Conservation (phyloP, 53 echinoderm and acorn worm genomes). For the Patiria pectinifera region DNA sequence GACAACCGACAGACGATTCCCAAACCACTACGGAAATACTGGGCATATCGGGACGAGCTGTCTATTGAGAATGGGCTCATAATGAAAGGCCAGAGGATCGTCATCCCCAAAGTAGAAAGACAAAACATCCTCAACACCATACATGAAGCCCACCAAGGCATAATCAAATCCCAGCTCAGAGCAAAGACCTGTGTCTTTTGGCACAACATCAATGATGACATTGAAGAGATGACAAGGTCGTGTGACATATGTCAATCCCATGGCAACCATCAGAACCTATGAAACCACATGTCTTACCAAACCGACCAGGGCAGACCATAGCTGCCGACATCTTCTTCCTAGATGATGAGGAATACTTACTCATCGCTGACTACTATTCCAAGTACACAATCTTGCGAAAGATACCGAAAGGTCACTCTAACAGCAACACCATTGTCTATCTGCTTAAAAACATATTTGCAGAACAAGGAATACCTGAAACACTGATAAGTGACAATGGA, state of each 20-base stretch:
- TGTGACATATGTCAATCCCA: conserved; percentile 61
- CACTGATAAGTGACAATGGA: conserved; percentile 63
- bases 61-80: conserved; percentile 62
- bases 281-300: conserved; percentile 64
- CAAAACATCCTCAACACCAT: conserved; percentile 46
- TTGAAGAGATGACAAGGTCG: conserved; percentile 42
- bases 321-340: conserved; percentile 66
- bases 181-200: conserved; percentile 65
- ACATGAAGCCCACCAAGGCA: conserved; percentile 73
- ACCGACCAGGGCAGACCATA: conserved; percentile 64
- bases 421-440: conserved; percentile 45
- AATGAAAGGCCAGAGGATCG: conserved; percentile 62
- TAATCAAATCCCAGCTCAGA: conserved; percentile 66
- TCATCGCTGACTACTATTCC: conserved; percentile 66
- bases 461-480: conserved; percentile 60
- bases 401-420: conserved; percentile 45
- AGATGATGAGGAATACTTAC: conserved; percentile 49
- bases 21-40: conserved; percentile 53
- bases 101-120: conserved; percentile 56
- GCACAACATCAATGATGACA: conserved; percentile 74
- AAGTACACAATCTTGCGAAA: conserved; percentile 51
- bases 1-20: conserved; percentile 59
- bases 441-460: conserved; percentile 53
- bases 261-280: conserved; percentile 56
- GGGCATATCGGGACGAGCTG: conserved; percentile 64